Evolutionary conservation across 2,797 vertebrate genomes (phyloP), one percentile per base, ranked within the genome.

Genomic region (Gymnothorax javanicus): DNA sequence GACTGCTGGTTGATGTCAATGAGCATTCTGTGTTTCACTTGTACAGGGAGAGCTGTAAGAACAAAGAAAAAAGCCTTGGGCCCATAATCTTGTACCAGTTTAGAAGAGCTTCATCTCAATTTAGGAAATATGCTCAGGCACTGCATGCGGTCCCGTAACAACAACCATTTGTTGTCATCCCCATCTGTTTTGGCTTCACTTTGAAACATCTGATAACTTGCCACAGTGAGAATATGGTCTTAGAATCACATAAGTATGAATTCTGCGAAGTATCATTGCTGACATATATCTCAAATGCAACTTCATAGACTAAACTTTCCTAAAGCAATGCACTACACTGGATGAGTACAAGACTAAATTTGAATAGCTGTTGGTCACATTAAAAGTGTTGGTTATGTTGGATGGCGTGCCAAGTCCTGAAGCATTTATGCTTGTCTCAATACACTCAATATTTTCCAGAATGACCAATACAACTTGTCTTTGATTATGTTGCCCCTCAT

Each of bases 121-220:
- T 79, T 52, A 52, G 77, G 52, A 81, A 81, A 81, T 81, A 81
- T 23, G 56, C 56, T 23, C 77, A 81, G 77, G 17, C 52, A 81
- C 52, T 56, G 52, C 77, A 81, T 50, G 77, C 52, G 1, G 50
- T 23, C 17, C 12, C n/a, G 7, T 54, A 79, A 60, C 50, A 59
- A 69, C 62, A 77, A 54, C 33, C 57, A 60, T 79, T 79, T 86
- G 57, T 2, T 79, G 58, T 25, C 58, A 60, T 79, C 71, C 56
- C 71, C 84, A 85, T 77, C 84, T 85, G 84, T 60, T 85, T 85
- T 75, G 20, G 25, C 56, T 79, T 50, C 71, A 69, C 56, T 86
- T 59, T 50, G 57, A 71, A 56, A 79, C 59, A 33, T 59, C 59
- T 60, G n/a, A 86, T 75, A 75, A 85, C 75, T 56, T 77, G 73